Base-by-base conservation (phyloP, 2,797 vertebrate genomes). In the Halcyon leucocephala region DNA sequence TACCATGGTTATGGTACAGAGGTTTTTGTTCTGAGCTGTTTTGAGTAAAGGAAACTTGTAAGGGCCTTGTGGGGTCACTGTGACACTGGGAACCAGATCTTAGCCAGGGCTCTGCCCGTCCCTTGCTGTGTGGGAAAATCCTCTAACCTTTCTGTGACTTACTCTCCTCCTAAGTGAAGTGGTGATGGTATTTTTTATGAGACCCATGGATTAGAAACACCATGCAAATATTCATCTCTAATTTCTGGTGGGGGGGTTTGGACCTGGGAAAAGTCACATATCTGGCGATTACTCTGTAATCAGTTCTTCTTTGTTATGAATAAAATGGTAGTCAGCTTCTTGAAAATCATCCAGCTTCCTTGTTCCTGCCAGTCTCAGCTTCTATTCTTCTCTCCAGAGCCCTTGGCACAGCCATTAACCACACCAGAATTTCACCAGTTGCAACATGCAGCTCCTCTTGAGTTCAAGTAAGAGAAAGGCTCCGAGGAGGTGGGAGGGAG, bases 271-370 rank as follows among this genome's bases (percentile, higher is more conserved):
- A 86, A 90, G 44, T 33, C 48, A 52, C 21, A 21, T 39, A 71
- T 31, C 44, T 88, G 18, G 26, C 37, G 42, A 89, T 92, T 84
- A 48, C 44, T 91, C 48, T 80, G 55, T 82, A 91, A 89, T 92
- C 95, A 93, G 1, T 94, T 88, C 78, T 91, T 60, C 89, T 52
- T 73, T 91, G 37, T 91, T 89, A 58, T 33, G 66, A 88, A 84
- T 90, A 91, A 90, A 96, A 86, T 3, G 1, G 78, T 82, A 96
- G 90, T 93, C 86, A 94, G 86, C 90, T 71, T 87, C 86, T 96
- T 96, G 95, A 94, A 81, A 93, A 81, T 65, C 57, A 86, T 94
- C 95, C 94, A 97, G 86, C 95, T 94, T 96, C 85, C 24, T 39
- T 95, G 91, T 96, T 94, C 94, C 89, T 95, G 93, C 91, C 89